These are phyloP conservation scores for Toxostoma redivivum DNA, from an alignment of 2,113 vertebrate species.

Conservation along the genomic window DNA sequence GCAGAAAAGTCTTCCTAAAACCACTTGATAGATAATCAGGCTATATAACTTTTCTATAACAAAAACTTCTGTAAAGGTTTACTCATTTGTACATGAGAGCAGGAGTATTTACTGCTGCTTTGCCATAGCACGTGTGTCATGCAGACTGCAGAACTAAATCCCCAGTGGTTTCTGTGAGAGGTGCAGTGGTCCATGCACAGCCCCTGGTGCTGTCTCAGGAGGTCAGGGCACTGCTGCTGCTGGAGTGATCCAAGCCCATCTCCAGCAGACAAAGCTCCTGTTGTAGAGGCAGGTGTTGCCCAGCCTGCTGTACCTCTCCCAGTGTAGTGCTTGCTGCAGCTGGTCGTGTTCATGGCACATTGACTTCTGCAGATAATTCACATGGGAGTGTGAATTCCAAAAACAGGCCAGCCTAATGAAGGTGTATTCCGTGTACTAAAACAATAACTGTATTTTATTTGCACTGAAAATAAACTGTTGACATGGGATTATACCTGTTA, in stretches of 20 bases:
- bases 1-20: neutral
- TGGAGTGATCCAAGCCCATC: neutral
- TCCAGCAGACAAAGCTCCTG: neutral
- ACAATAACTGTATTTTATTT: constrained; percentile 35
- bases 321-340: neutral
- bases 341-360: accelerated
- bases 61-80: neutral
- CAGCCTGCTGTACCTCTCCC: neutral
- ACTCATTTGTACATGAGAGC: neutral
- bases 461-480: constrained; percentile 55
- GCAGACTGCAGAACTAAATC: neutral
- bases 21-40: neutral
- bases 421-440: constrained; percentile 44
- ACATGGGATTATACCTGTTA: constrained; percentile 32
- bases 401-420: neutral
- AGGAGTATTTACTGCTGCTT: neutral
- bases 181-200: neutral
- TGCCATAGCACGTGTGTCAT: neutral
- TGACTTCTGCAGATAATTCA: neutral
- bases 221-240: neutral
- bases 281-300: neutral
- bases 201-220: neutral
- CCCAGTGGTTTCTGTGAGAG: neutral
- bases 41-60: neutral
- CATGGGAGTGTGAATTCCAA: neutral